phyloP scores from a whole-genome alignment of 2,797 vertebrate genomes.

The Amphiprion clarkii region DNA sequence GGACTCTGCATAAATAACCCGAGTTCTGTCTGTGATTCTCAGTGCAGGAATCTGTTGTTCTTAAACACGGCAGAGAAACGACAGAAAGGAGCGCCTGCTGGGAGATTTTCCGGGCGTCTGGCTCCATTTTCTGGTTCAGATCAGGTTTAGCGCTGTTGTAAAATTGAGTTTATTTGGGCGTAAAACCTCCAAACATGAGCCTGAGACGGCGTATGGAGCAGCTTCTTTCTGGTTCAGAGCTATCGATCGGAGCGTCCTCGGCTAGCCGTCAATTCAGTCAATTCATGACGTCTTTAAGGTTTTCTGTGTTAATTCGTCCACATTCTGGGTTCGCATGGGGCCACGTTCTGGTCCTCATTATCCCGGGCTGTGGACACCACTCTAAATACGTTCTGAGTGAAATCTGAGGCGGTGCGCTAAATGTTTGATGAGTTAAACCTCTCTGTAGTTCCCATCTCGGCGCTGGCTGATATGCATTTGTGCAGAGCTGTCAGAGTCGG shows the following conservation, averaged over 20 bases:
- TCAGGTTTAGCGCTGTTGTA: conserved; percentile 75
- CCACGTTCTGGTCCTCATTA: conserved; percentile 58
- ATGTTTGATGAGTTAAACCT: conserved; percentile 79
- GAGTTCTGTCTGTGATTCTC: too few relatives aligned
- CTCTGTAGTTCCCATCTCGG: conserved; percentile 65
- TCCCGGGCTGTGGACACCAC: conserved; percentile 49
- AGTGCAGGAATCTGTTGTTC: conserved; percentile 43
- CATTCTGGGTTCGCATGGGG: conserved; percentile 37
- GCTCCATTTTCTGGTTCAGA: conserved; percentile 81
- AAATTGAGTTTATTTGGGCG: conserved; percentile 80
- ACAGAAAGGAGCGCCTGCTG: conserved; percentile 64
- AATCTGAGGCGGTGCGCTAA: conserved; percentile 69
- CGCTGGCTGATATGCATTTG: conserved; percentile 70
- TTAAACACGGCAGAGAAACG: conserved; percentile 34
- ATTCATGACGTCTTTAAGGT: conserved; percentile 41
- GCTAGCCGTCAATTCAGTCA: conserved; percentile 13
- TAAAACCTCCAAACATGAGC: conserved; percentile 76
- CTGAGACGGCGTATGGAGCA: conserved; percentile 48
- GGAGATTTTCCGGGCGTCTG: conserved; percentile 75
- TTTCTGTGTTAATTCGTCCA: conserved; percentile 46
- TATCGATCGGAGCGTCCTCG: conserved; percentile 47
- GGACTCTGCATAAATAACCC: background rate
- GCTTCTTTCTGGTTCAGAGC: conserved; percentile 17
- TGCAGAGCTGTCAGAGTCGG: conserved; percentile 70
- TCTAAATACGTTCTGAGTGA: conserved; percentile 68